Evolutionary conservation across 2,888 invertebrate genomes (phyloP).

Genomic region (Tribolium freemani): DNA sequence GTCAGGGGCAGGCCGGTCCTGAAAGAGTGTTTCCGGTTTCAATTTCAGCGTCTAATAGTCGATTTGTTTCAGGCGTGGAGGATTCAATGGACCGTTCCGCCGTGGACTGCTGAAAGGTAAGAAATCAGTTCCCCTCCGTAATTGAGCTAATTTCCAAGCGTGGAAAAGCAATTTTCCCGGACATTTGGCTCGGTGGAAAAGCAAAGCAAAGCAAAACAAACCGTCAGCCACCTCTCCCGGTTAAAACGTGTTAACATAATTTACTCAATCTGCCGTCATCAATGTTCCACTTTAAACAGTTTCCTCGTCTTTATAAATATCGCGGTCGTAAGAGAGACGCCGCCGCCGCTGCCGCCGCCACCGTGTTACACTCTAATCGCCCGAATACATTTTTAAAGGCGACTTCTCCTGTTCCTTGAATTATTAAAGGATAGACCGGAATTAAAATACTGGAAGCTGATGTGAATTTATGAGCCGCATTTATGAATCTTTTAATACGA

Average conservation of each 20-base stretch:
- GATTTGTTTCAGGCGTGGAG: constrained; percentile 38
- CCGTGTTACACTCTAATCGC: constrained; percentile 57
- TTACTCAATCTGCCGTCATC: constrained; percentile 57
- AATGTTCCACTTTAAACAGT: constrained; percentile 59
- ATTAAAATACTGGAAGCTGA: constrained; percentile 56
- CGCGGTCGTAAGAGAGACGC: constrained; percentile 46
- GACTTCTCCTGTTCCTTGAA: constrained; percentile 56
- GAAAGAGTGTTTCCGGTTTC: constrained; percentile 1
- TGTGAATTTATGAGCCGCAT: constrained; percentile 52
- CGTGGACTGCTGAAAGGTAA: constrained; percentile 31
- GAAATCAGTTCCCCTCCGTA: constrained; percentile 15
- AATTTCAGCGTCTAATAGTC: constrained; percentile 31
- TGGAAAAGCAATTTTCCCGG: constrained; percentile 36
- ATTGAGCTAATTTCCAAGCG: constrained; percentile 23
- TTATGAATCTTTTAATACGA: constrained; percentile 52
- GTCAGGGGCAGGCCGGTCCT: too few species aligned
- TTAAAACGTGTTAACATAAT: constrained; percentile 56
- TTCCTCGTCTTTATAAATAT: constrained; percentile 58
- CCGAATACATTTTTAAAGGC: constrained; percentile 59
- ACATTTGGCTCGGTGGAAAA: constrained; percentile 23
- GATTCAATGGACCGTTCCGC: constrained; percentile 19
- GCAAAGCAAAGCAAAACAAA: neutral
- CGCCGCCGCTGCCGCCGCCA: constrained; percentile 49
- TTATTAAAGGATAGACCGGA: constrained; percentile 59
- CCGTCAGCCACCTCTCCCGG: constrained; percentile 15